These are phyloP conservation scores for Pachymerium ferrugineum DNA, from an alignment of 2,888 invertebrate species.

Conservation along the genomic window DNA sequence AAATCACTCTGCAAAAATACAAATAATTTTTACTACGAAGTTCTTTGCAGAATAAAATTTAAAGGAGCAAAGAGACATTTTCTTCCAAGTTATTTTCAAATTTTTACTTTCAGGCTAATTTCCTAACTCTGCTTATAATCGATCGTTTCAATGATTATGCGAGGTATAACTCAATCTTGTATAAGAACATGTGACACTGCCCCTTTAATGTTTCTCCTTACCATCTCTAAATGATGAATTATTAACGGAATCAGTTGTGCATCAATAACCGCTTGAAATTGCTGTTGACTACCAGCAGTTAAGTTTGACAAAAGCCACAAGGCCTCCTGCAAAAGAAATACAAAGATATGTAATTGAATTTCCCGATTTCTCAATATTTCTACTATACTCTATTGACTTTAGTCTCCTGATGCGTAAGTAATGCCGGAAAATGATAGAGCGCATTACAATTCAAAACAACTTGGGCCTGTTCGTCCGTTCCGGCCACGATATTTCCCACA, in stretches of 20 bases:
- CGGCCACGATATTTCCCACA: slow-evolving; percentile 97
- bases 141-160: not conserved
- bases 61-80: not conserved
- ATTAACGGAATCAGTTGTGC: slow-evolving; percentile 88
- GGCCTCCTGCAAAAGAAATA: slow-evolving; percentile 61
- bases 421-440: slow-evolving; percentile 83
- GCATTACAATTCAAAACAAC: slow-evolving; percentile 93
- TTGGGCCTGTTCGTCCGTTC: slow-evolving; percentile 98
- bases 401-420: slow-evolving; percentile 89
- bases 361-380: not conserved
- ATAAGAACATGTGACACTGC: no score
- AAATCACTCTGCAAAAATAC: slow-evolving; percentile 65
- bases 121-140: not conserved
- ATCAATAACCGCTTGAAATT: slow-evolving; percentile 92
- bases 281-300: slow-evolving; percentile 95
- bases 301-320: slow-evolving; percentile 99
- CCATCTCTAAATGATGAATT: slow-evolving; percentile 77
- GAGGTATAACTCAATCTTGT: slow-evolving; percentile 38
- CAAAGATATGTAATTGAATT: not conserved
- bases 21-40: not conserved
- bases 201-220: no score
- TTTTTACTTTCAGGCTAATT: not conserved
- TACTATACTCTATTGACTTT: slow-evolving; percentile 83
- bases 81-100: not conserved
- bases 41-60: not conserved